Base-by-base conservation (phyloP, 2,888 invertebrate genomes). In the Agapetus fuscipes region DNA sequence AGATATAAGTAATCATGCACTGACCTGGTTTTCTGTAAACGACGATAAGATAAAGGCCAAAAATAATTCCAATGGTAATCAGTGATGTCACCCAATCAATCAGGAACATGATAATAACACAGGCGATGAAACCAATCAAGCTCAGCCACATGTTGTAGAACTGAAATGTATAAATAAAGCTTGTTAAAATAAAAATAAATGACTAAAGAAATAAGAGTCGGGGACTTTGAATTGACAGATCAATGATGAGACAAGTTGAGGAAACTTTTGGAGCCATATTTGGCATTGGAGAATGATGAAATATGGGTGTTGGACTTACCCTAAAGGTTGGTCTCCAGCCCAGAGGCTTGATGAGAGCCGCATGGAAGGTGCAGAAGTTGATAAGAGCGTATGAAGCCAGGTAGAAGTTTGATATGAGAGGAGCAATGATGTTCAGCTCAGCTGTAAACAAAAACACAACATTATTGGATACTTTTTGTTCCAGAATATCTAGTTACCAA, bases 311-410 rank as follows among this genome's bases (percentile, higher is more conserved):
- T n/a, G n/a, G 27, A 51, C 62, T 68, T 71, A 87, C 88, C 64
- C 78, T 79, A 61, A 89, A 90, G 2, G 87, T 88, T 38, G 89
- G 89, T 46, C 89, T 72, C 89, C 89, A 89, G n/a, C 89, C 89
- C 13, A 89, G 66, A 0, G 89, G 88, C 43, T 88, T 82, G 16
- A 90, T 80, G 27, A 91, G 69, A 1, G 89, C 87, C 3, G 91
- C 91, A 62, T 94, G 94, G 69, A 94, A 94, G 16, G 91, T 91
- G 58, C 93, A 91, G 67, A 91, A 93, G 66, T 94, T 94, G 56
- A 94, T 90, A 45, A 94, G 75, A 12, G 91, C 91, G 58, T 94
- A 94, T 2, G 93, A 90, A 0, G 91, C 90, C 59, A 94, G 70
- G 64, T 93, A 94, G 64, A 94, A 94, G 56, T 89, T 94, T n/a